Conservation (phyloP, 2,113 vertebrate genomes). For the Laterallus jamaicensis region DNA sequence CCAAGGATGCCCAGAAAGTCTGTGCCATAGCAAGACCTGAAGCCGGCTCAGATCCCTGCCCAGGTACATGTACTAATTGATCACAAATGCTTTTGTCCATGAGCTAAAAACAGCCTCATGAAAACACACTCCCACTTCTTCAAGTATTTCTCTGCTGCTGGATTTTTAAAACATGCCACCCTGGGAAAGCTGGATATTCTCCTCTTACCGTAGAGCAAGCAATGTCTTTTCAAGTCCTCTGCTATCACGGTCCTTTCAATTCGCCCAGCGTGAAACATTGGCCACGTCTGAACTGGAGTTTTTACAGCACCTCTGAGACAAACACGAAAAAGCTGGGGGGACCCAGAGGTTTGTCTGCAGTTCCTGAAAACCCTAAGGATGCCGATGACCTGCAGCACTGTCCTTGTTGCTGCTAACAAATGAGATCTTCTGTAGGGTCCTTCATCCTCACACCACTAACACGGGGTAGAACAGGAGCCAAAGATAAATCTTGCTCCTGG, state of each 20-base stretch:
- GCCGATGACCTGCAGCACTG: not conserved
- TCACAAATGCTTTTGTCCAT: not conserved
- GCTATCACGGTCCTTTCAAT: not conserved
- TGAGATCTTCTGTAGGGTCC: not conserved
- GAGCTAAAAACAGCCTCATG: not conserved
- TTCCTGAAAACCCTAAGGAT: not conserved
- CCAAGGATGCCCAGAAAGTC: not conserved
- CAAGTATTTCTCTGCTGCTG: not conserved
- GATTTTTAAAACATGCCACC: not conserved
- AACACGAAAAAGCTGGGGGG: rapidly evolving
- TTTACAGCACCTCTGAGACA: not conserved
- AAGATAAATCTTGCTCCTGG: not conserved
- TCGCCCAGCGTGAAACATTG: not conserved
- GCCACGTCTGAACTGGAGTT: not conserved
- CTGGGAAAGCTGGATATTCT: not conserved
- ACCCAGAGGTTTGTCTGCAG: not conserved
- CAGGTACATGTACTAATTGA: not conserved
- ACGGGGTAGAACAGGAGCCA: not conserved
- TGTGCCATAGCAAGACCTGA: not conserved
- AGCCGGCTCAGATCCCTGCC: not conserved
- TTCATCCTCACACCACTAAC: not conserved
- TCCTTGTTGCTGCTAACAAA: not conserved
- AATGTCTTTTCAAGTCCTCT: not conserved
- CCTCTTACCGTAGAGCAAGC: not conserved
- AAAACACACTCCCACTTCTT: not conserved